Evolutionary conservation across 2,797 vertebrate genomes (phyloP).

Genomic region (Notoglanidium macrostoma): DNA sequence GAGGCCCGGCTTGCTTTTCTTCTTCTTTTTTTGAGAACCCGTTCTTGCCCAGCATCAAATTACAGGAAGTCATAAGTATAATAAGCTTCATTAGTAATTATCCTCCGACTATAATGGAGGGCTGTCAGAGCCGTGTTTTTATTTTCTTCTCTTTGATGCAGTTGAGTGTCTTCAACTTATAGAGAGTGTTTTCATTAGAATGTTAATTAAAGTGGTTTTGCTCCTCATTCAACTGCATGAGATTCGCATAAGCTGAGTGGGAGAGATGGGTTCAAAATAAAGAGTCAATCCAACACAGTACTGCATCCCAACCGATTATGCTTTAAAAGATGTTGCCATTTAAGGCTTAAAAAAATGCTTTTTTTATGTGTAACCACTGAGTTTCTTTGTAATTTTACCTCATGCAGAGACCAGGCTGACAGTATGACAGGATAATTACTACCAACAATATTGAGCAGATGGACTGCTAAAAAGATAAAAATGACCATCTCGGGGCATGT

Average conservation of each 20-base stretch:
- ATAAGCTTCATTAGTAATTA: conserved; percentile 33
- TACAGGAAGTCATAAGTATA: conserved; percentile 16
- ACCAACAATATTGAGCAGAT: not conserved
- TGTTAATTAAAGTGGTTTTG: conserved; percentile 38
- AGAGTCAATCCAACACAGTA: not conserved
- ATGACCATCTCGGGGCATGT: not conserved
- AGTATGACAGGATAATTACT: conserved; percentile 17
- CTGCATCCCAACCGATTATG: not conserved
- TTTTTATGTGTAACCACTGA: not conserved
- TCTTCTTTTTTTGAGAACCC: not conserved
- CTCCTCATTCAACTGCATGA: conserved; percentile 13
- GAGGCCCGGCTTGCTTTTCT: not conserved
- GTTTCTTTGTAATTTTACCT: conserved; percentile 6
- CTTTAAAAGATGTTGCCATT: not conserved
- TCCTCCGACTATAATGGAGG: conserved; percentile 11
- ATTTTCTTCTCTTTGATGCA: conserved; percentile 39
- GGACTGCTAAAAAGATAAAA: not conserved
- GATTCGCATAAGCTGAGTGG: conserved; percentile 31
- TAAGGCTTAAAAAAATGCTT: not conserved
- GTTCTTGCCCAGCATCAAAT: conserved; percentile 18
- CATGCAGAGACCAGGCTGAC: conserved; percentile 3
- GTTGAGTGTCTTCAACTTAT: conserved; percentile 16
- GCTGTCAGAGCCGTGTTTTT: conserved; percentile 29
- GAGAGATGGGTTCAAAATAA: conserved; percentile 13
- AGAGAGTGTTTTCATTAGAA: conserved; percentile 29